phyloP scores from a whole-genome alignment of 2,113 vertebrate genomes.

The Prionailurus bengalensis region DNA sequence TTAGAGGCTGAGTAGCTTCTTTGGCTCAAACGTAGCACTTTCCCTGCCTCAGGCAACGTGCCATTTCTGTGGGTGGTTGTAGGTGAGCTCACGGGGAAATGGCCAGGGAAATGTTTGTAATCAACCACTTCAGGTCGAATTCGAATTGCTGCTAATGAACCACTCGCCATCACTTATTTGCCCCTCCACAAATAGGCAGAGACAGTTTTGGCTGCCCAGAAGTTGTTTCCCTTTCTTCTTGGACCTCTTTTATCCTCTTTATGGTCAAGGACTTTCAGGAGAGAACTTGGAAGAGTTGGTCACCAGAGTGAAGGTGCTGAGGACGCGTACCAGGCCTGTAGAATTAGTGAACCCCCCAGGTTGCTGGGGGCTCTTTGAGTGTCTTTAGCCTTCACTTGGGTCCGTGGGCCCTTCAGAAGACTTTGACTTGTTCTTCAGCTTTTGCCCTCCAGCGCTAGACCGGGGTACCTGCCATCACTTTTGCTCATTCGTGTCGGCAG shows the following conservation, averaged over 20 bases:
- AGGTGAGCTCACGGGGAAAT: not conserved
- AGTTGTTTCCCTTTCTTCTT: not conserved
- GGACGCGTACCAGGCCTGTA: not conserved
- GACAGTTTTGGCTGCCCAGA: not conserved
- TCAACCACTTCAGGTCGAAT: not conserved
- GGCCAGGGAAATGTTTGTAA: not conserved
- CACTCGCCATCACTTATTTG: not conserved
- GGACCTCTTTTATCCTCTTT: not conserved
- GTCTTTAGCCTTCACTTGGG: not conserved
- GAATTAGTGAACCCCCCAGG: not conserved
- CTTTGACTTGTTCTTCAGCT: not conserved
- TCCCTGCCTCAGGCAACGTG: slow-evolving; percentile 34
- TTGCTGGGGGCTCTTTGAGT: not conserved
- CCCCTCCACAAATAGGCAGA: not conserved
- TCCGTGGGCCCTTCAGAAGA: not conserved
- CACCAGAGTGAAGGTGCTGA: not conserved
- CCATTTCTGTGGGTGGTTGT: slow-evolving; percentile 52
- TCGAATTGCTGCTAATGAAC: slow-evolving; percentile 18
- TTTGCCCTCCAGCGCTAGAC: not conserved
- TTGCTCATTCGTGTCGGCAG: not conserved
- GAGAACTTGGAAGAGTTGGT: not conserved
- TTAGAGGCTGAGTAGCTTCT: slow-evolving; percentile 58
- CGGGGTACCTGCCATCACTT: not conserved
- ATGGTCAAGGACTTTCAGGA: not conserved
- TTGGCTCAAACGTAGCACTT: slow-evolving; percentile 37